Conservation (phyloP, 92 coral and sea anemone genomes). For the Parazoanthus atlanticus region DNA sequence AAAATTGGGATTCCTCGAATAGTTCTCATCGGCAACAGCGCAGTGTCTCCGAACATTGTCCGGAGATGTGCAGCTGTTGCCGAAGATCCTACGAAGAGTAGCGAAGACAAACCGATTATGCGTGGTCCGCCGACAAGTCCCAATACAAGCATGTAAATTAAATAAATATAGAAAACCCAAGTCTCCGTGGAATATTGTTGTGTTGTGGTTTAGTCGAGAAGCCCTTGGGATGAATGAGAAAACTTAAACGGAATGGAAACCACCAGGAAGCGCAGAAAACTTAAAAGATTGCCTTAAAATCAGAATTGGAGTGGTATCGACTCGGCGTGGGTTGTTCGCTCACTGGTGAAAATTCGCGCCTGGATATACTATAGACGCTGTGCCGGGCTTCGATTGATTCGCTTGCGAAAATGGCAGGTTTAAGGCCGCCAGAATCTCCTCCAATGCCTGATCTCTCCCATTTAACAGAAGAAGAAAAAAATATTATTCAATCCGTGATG, state of each 20-base stretch:
- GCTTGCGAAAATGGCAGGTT: conserved; percentile 81
- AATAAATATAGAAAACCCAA: conserved; percentile 40
- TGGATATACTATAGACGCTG: conserved; percentile 26
- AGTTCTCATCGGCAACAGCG: not conserved
- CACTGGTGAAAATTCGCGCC: conserved; percentile 16
- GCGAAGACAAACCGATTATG: conserved; percentile 44
- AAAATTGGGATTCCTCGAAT: conserved; percentile 8
- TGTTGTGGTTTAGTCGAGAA: conserved; percentile 48
- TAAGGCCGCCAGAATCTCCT: conserved; percentile 76
- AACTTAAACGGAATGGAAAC: conserved; percentile 26
- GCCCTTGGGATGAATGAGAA: conserved; percentile 27
- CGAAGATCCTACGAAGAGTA: conserved; percentile 28
- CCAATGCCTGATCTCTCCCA: conserved; percentile 97
- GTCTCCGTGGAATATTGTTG: conserved; percentile 41
- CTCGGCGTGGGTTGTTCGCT: conserved; percentile 39
- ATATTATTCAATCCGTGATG: conserved; percentile 85
- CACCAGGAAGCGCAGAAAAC: conserved; percentile 18
- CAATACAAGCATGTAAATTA: conserved; percentile 15
- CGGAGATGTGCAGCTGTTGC: conserved; percentile 46
- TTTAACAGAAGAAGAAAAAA: conserved; percentile 93
- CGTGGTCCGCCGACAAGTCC: conserved; percentile 36
- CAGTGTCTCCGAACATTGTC: conserved; percentile 2
- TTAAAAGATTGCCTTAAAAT: conserved; percentile 8
- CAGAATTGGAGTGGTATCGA: not conserved
- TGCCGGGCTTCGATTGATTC: conserved; percentile 40